These are phyloP conservation scores for Nestor notabilis DNA, from an alignment of 2,113 vertebrate species.

Conservation along the genomic window DNA sequence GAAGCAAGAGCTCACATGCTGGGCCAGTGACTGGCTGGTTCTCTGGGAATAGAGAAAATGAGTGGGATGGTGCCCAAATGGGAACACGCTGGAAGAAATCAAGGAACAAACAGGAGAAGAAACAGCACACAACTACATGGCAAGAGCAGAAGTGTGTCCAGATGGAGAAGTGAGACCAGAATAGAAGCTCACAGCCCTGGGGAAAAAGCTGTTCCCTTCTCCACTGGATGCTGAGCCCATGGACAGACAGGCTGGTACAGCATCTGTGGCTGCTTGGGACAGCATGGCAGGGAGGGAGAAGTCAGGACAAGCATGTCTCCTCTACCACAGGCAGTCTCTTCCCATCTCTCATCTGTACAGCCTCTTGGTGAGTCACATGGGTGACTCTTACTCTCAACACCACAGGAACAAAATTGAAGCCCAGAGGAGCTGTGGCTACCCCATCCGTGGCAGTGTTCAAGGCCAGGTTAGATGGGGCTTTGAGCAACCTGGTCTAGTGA, in stretches of 20 bases:
- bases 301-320: rapidly evolving
- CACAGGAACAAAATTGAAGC: background rate
- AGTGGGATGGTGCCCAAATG: rapidly evolving
- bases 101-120: background rate
- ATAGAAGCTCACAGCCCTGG: background rate
- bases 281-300: background rate
- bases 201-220: rapidly evolving
- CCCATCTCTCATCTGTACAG: background rate
- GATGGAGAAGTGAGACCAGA: background rate
- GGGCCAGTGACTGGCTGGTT: background rate
- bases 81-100: background rate
- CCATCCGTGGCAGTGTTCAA: background rate
- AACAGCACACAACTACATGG: rapidly evolving
- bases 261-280: rapidly evolving
- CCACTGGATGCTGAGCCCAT: background rate
- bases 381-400: background rate
- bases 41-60: background rate
- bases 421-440: background rate
- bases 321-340: too few relatives aligned
- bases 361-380: background rate
- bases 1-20: rapidly evolving
- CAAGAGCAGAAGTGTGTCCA: background rate
- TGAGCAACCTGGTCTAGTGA: background rate
- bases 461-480: background rate
- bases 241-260: background rate